Base-by-base conservation (phyloP, 1,140 invertebrate species). In the Drosophila pallidifrons region DNA sequence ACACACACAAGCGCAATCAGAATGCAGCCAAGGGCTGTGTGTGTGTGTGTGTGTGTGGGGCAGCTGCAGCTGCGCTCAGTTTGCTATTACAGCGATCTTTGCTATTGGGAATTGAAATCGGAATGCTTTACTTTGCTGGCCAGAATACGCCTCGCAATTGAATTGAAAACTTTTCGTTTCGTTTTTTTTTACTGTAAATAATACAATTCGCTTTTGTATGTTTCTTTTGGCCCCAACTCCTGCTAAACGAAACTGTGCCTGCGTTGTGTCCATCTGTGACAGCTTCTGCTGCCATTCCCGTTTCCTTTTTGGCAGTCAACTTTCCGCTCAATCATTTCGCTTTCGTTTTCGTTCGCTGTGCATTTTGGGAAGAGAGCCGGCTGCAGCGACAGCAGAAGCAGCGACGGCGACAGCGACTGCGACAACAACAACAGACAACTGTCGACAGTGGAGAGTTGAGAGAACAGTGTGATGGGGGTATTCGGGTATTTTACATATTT, bases 401-500 rank as follows among this genome's bases (percentile, higher is more conserved):
- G 35, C 30, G 16, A 2, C 30, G 16, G 5, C 30, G 11, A 54
- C 28, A 32, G 8, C 52, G 25, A 55, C 52, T 32, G 28, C 51
- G 28, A 35, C 28, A 32, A 32, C 49, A 30, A 52, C 67, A 79
- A 79, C 79, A 79, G 73, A 75, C 73, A 68, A 64, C 79, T 81
- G 61, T 54, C 41, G 67, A 68, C 57, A 75, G 47, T 38, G 8
- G 54, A 57, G 32, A 57, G 32, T 38, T 10, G 54, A 57, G 32
- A 57, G 32, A 41, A 41, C n/a, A 5, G 54, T 30, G 10, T 55
- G 32, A 38, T 55, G n/a, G 55, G 55, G 38, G 55, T 58, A 58
- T 58, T 71, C 66, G 61, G 59, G 68, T 77, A 81, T 74, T 81
- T 81, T 81, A 73, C 74, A 82, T 81, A 77, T 79, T 83, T 30